Evolutionary conservation across 2,797 vertebrate genomes (phyloP), one percentile per base, ranked within the genome.

Genomic region (Chelmon rostratus): DNA sequence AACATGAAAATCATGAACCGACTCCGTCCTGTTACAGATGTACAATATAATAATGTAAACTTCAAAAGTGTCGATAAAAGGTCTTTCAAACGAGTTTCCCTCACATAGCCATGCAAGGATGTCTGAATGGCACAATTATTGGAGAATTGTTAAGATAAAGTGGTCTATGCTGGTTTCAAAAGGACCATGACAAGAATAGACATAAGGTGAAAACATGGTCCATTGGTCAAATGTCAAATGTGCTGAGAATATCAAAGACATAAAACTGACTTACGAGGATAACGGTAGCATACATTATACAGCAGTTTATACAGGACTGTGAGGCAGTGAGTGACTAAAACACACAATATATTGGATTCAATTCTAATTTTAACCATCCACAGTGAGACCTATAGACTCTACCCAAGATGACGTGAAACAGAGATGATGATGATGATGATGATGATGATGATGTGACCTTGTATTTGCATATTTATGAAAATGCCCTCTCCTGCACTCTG

Each of bases 401-500:
- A 79, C 49, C 35, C 74, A 57, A 73, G 18, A 80, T 72, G 73
- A 88, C 2, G n/a, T 37, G 71, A 76, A 82, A 89, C 76, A 81
- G 56, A 79, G 79, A 78, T 49, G 85, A 72, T 58, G 52, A 70
- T 31, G 28, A 31, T 31, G 28, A 31, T 31, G 2, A 31, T 31
- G 71, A 53, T 44, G 33, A 80, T 42, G 65, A 79, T 76, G 53
- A 61, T 57, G 82, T 90, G 88, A 93, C 92, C 89, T 94, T 91
- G 89, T 90, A 92, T 93, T 94, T 95, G 94, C 93, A 94, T 95
- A 95, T 94, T 94, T 90, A 92, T 93, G 91, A 90, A 92, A 94
- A 94, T 92, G 91, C 91, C 91, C 92, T 92, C 90, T 89, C 83
- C 82, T 87, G 83, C 88, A 62, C 86, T 93, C 88, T 87, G 88